These are phyloP conservation scores for Fregetta grallaria DNA, from an alignment of 2,113 vertebrate genomes.

Conservation along the genomic window DNA sequence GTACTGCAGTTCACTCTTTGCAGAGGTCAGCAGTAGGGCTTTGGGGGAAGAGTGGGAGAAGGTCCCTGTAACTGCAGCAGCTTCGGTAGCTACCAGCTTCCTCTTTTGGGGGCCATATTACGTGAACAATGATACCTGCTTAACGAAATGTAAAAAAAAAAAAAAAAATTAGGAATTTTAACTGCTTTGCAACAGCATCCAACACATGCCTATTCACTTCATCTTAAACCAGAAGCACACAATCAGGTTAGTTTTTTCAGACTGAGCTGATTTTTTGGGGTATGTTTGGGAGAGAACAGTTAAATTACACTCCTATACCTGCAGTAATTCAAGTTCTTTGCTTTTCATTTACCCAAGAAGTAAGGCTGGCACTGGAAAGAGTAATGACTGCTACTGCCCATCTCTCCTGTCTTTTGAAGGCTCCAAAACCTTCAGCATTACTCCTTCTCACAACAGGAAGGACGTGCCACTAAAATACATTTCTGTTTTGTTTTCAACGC, in stretches of 20 bases:
- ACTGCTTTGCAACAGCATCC: neutral
- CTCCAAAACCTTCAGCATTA: neutral
- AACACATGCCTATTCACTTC: neutral
- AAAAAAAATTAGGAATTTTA: no score
- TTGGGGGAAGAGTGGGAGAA: neutral
- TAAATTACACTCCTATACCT: neutral
- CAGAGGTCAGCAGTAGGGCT: neutral
- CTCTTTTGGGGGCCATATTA: neutral
- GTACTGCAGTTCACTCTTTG: neutral
- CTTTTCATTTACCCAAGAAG: neutral
- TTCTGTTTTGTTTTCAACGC: neutral
- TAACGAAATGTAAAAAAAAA: neutral
- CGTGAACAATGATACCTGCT: neutral
- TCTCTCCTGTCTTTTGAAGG: neutral
- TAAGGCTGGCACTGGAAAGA: neutral
- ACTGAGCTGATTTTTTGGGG: accelerated
- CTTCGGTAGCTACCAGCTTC: neutral
- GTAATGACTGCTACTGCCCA: neutral
- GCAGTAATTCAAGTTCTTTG: neutral
- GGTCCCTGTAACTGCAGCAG: neutral
- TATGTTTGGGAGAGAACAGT: neutral
- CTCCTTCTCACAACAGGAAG: neutral
- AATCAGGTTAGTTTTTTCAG: accelerated
- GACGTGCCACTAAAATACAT: neutral
- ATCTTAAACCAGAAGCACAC: neutral